Conservation (phyloP, 2,797 vertebrate genomes). For the Echeneis naucrates region DNA sequence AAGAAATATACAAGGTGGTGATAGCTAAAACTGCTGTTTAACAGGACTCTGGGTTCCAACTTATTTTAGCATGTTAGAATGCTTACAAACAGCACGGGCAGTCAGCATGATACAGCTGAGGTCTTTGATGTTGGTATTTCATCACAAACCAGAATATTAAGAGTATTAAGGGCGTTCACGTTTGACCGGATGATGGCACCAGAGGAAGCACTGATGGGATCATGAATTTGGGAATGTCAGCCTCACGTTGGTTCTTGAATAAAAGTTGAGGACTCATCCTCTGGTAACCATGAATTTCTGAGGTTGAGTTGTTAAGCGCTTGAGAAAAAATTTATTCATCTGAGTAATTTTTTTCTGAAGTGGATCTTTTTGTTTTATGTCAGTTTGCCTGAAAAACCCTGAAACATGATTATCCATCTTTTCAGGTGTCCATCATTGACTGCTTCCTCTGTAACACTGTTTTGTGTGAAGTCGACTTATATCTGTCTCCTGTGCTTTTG, state of each 20-base stretch:
- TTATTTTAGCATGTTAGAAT: not conserved
- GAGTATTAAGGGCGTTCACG: not conserved
- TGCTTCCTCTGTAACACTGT: slow-evolving; percentile 1
- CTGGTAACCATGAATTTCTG: not conserved
- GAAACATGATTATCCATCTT: not conserved
- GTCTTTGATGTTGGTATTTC: not conserved
- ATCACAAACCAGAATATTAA: no score
- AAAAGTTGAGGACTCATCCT: no score
- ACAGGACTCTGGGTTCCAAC: not conserved
- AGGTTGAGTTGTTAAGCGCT: not conserved
- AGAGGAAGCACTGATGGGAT: not conserved
- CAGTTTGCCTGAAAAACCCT: not conserved
- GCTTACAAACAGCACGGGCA: not conserved
- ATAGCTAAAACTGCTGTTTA: not conserved
- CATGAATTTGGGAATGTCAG: not conserved
- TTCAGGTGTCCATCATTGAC: slow-evolving; percentile 17
- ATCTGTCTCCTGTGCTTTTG: slow-evolving; percentile 16
- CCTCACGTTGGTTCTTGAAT: no score
- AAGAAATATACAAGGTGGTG: no score
- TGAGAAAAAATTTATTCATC: not conserved
- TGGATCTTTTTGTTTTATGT: not conserved
- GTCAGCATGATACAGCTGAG: not conserved
- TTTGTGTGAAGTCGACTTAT: slow-evolving; percentile 18
- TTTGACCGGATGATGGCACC: not conserved
- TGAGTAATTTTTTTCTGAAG: no score